These are phyloP conservation scores for Nowickia ferox DNA, from an alignment of 2,888 invertebrate species.

Conservation along the genomic window DNA sequence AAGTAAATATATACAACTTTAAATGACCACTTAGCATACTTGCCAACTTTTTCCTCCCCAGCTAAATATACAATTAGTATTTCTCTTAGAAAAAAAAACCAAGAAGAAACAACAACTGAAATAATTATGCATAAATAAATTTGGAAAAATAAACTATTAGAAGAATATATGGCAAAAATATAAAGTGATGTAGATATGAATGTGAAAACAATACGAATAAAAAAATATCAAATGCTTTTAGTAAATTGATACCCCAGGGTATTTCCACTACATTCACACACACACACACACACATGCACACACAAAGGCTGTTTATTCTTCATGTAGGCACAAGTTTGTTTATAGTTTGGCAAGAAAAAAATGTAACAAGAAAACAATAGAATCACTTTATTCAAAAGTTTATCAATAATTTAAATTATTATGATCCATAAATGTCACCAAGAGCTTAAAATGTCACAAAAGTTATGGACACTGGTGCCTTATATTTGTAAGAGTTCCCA, in stretches of 20 bases:
- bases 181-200: conserved; percentile 26
- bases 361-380: conserved; percentile 41
- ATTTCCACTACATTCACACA: conserved; percentile 59
- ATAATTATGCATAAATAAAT: conserved; percentile 52
- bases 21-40: conserved; percentile 65
- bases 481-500: background rate
- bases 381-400: conserved; percentile 67
- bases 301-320: background rate
- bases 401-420: conserved; percentile 79
- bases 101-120: background rate
- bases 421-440: conserved; percentile 83
- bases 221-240: conserved; percentile 63
- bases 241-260: conserved; percentile 83
- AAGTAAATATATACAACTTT: conserved; percentile 45
- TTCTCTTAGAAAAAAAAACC: background rate
- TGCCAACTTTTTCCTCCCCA: background rate
- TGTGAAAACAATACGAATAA: conserved; percentile 10
- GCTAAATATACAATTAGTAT: background rate
- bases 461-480: conserved; percentile 1
- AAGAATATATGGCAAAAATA: conserved; percentile 35
- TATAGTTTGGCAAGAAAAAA: conserved; percentile 1
- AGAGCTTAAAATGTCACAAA: conserved; percentile 71
- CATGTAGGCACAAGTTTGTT: background rate
- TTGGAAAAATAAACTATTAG: background rate
- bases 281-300: background rate